Conservation (phyloP, 2,113 vertebrate species). For the Burhinus bistriatus region DNA sequence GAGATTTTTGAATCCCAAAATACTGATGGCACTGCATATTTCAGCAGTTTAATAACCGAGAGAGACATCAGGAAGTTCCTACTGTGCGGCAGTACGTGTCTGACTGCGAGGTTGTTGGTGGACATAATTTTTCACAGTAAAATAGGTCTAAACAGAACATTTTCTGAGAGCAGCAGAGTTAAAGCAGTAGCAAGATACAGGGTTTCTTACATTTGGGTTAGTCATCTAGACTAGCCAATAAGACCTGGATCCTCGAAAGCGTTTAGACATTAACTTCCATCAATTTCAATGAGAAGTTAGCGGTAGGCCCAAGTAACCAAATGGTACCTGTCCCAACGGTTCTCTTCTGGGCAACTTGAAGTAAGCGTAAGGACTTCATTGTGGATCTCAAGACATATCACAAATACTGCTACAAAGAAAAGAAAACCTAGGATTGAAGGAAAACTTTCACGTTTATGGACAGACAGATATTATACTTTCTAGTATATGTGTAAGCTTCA, state of each 20-base stretch:
- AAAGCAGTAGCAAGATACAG: neutral
- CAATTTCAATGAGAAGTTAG: neutral
- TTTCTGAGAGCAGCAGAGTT: neutral
- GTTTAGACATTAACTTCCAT: neutral
- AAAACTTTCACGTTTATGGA: neutral
- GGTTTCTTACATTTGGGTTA: neutral
- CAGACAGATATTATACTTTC: neutral
- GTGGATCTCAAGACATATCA: neutral
- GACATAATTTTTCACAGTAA: neutral
- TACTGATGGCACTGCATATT: neutral
- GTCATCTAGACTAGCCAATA: neutral
- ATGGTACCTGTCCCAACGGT: neutral
- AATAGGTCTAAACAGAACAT: neutral
- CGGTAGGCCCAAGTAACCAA: neutral
- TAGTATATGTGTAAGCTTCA: neutral
- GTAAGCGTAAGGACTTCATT: neutral
- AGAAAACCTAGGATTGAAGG: neutral
- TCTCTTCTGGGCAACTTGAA: neutral
- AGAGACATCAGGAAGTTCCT: neutral
- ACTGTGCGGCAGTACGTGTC: neutral
- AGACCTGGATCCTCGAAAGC: neutral
- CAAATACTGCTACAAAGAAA: neutral
- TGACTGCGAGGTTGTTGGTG: neutral
- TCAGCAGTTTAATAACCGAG: neutral
- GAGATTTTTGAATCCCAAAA: neutral